Evolutionary conservation across 2,888 invertebrate genomes (phyloP), one percentile per base, ranked within the genome.

Genomic region (Idaea straminata): DNA sequence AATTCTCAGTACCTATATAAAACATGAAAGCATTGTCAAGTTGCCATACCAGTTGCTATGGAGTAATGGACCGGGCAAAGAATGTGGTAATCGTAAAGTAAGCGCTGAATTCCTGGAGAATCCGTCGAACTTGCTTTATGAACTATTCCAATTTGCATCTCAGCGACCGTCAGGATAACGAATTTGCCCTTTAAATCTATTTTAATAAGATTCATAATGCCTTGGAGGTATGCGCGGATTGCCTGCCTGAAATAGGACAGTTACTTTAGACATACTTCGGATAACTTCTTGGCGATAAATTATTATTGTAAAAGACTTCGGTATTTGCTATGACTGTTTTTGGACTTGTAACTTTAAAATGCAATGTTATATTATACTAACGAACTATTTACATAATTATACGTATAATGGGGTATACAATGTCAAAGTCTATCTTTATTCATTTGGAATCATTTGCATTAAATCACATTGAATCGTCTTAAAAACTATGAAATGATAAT

Each of bases 81-180:
- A 74, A 70, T 70, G 72, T 64, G 38, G 66, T 74, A 72, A 70
- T 75, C 73, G 73, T 76, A 75, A 78, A 79, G 68, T 67, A 63
- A 63, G 68, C 66, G 47, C 60, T 71, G 75, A 75, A 77, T 77
- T 72, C 71, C 73, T 72, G 69, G 70, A 65, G 71, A 69, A 64
- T 62, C 64, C 73, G 70, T 72, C 73, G 73, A 74, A 77, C 74
- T 77, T 73, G 73, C 74, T 81, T 76, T 72, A 73, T 68, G 68
- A 85, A 86, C 83, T 83, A 84, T 86, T 85, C 79, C 83, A 85
- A 87, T 87, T 87, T 84, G 77, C 78, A 77, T 74, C 71, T 72
- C 67, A 57, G 63, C 66, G 47, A 57, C 34, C 10, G 59, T 57
- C 68, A 61, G 57, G 62, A 34, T 61, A 61, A 61, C 68, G 66